A percentile compares a stretch with the other conserved stretches of the same genome.
phyloP scores from a whole-genome alignment of 2,797 vertebrate species.

The Semotilus atromaculatus region DNA sequence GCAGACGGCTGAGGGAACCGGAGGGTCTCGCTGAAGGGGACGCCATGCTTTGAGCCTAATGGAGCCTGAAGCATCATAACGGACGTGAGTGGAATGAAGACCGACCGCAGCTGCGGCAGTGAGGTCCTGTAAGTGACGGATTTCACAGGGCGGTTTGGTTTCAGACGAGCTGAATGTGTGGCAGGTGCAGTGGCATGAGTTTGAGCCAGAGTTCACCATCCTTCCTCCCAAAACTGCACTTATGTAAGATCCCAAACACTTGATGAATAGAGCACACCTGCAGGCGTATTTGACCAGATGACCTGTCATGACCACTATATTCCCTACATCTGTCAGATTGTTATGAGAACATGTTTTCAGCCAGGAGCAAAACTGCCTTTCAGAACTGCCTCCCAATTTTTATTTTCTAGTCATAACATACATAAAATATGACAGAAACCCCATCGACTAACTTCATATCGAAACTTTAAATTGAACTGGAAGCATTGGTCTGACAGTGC shows the following conservation, averaged over 20 bases:
- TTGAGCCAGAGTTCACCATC: constrained; percentile 54
- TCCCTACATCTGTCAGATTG: not conserved
- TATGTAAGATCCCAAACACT: constrained; percentile 56
- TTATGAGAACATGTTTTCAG: constrained; percentile 1
- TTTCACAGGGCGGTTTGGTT: constrained; percentile 8
- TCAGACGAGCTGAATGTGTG: constrained; percentile 52
- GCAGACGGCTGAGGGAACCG: constrained; percentile 65
- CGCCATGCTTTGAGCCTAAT: constrained; percentile 69
- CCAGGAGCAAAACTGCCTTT: not conserved
- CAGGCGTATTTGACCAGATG: constrained; percentile 56
- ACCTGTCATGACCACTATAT: not conserved
- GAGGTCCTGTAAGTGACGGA: not conserved
- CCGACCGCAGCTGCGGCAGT: constrained; percentile 58
- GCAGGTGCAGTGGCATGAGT: constrained; percentile 67
- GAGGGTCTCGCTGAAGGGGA: constrained; percentile 58
- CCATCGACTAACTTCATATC: not conserved
- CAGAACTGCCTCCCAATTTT: not conserved
- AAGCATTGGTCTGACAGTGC: not conserved
- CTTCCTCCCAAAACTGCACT: not conserved
- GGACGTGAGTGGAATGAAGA: constrained; percentile 27
- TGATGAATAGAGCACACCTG: constrained; percentile 72
- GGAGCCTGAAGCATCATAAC: constrained; percentile 66
- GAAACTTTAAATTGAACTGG: not conserved
- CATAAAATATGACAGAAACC: not conserved
- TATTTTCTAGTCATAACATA: not conserved